phyloP scores from a whole-genome alignment of 2,113 vertebrate species.

The Plecotus auritus region DNA sequence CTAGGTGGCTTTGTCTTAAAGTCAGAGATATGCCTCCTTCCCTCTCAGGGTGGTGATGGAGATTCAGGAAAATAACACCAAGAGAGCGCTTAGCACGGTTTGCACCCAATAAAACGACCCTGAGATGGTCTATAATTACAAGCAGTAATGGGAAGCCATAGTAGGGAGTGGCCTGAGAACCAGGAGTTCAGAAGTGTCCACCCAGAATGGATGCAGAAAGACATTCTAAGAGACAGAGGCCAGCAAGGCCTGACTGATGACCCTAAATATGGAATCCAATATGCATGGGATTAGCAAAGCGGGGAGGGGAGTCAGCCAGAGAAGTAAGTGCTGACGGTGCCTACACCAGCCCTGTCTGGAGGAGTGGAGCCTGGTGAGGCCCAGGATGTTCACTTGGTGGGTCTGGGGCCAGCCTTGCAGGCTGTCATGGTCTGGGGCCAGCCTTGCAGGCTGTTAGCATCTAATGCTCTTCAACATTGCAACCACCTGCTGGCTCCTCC shows the following conservation, averaged over 20 bases:
- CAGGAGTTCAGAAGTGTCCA: not conserved
- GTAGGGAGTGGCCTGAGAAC: not conserved
- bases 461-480: not conserved
- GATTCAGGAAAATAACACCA: not conserved
- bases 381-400: not conserved
- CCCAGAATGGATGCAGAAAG: not conserved
- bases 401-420: not conserved
- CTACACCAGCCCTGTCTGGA: not conserved
- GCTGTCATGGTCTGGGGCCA: not conserved
- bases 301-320: slow-evolving; percentile 50
- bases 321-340: not conserved
- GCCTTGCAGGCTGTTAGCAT: not conserved
- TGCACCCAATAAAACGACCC: not conserved
- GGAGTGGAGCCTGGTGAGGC: not conserved
- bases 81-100: not conserved
- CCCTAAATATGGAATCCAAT: not conserved
- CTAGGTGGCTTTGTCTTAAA: not conserved
- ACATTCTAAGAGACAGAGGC: not conserved
- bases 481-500: not conserved
- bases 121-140: not conserved
- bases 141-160: not conserved
- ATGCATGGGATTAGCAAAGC: slow-evolving; percentile 18
- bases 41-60: not conserved
- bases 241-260: slow-evolving; percentile 33
- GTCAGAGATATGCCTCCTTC: not conserved